Evolutionary conservation across 2,797 vertebrate species (phyloP), one percentile per base, ranked within the genome.

Genomic region (Gallinago solitaria): DNA sequence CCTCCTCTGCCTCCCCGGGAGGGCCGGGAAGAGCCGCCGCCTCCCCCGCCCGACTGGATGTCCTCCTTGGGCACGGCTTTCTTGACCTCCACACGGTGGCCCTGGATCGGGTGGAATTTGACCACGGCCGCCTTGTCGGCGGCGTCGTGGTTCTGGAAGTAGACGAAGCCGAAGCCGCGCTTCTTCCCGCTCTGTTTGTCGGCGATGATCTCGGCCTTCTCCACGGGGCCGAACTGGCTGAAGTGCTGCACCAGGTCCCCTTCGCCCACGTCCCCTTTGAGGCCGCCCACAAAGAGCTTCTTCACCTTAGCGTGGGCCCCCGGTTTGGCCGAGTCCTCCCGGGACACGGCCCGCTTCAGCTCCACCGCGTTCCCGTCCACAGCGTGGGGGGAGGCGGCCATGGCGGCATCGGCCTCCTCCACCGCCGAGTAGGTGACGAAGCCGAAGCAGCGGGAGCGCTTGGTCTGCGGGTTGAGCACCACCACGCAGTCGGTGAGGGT

Each of bases 121-220:
- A 99, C 98, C 80, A 99, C 99, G 0, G 99, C 99, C 4, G 99
- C 99, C 95, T 99, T 99, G 76, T 99, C 99, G 18, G 99, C 99
- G 0, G 99, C 98, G 94, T 99, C 99, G 98, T 99, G 99, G 47
- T 98, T 99, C 65, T 98, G 98, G 91, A 99, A 99, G 84, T 99
- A 99, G 53, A 99, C 99, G 97, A 99, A 99, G 95, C 99, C 99
- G 97, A 99, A 99, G 39, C 99, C 99, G 2, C 99, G 97, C 87
- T 99, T 99, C 98, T 99, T 99, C 47, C 99, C 99, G 19, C 98
- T 99, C 97, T 99, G 98, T 97, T 99, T 99, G 98, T 99, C 99
- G 7, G 99, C 98, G 96, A 99, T 99, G 71, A 99, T 99, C 97
- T 99, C 99, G 84, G 99, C 98, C 97, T 99, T 99, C 95, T 99